Evolutionary conservation across 2,797 vertebrate species (phyloP).

Genomic region (Anisognathus igniventris): DNA sequence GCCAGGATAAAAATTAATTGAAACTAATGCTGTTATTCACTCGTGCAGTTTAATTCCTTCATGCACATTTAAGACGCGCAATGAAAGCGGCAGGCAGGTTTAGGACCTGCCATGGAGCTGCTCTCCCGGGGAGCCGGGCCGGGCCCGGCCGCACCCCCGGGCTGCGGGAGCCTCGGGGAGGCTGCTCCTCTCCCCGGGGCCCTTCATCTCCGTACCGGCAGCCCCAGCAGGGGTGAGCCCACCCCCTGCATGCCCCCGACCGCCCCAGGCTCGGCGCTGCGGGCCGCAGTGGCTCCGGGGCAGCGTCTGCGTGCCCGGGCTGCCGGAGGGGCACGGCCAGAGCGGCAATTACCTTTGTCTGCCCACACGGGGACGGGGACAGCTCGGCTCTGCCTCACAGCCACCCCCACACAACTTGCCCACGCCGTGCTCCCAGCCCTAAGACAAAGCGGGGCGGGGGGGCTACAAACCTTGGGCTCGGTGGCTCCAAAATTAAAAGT

Average conservation of each 20-base stretch:
- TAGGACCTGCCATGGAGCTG: constrained; percentile 42
- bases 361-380: not conserved
- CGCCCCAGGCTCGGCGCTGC: not conserved
- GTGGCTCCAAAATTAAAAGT: not conserved
- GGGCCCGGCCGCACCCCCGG: not conserved
- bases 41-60: constrained; percentile 76
- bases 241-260: not conserved
- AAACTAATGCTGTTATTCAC: constrained; percentile 79
- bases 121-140: not conserved
- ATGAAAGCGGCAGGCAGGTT: constrained; percentile 61
- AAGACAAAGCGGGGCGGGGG: not conserved
- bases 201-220: not conserved
- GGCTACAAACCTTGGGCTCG: not conserved
- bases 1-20: constrained; percentile 78
- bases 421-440: not conserved
- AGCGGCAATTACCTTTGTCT: constrained; percentile 23
- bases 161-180: not conserved
- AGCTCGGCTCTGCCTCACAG: not conserved
- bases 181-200: not conserved
- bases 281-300: not conserved
- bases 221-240: accelerated
- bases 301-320: not conserved
- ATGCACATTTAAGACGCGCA: constrained; percentile 61
- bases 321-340: not conserved
- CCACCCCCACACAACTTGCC: not conserved